Base-by-base conservation (phyloP, 1,140 invertebrate genomes). In the Potamilus streckersoni region DNA sequence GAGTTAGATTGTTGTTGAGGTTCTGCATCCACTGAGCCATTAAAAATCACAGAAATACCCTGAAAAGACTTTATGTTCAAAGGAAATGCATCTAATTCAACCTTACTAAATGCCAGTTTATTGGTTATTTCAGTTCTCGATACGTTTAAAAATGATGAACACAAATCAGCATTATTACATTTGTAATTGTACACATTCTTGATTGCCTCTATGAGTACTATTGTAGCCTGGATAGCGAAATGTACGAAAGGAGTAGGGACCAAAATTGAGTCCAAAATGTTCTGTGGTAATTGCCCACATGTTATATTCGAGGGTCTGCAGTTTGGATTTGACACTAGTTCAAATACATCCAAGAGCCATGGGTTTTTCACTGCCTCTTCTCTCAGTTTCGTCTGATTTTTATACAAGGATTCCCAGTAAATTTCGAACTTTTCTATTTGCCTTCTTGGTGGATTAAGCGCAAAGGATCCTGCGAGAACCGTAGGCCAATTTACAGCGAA, bases 171-270 rank as follows among this genome's bases (percentile, higher is more conserved):
- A 11, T 49, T 49, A 49, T 49, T 49, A 61, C 75, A 77, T 12
- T 23, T 57, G 14, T 31, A n/a, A 2, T 19, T n/a, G 15, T 60
- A 27, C 6, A 72, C 64, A 15, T 49, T 61, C 58, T 69, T 61
- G 19, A 67, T 60, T 27, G 65, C 38, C 20, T 68, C 55, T 17
- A 66, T 63, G 0, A 67, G 61, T 6, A 73, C 57, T 27, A 77
- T 20, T 13, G 75, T 66, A 11, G 75, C 64, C 38, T 77, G 75
- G 2, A 77, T 77, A 6, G 75, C 75, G 27, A 72, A 77, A 49
- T 77, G 75, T 23, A 60, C 73, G 65, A 68, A 77, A 11, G 69
- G 20, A 15, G 75, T 72, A 2, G 19, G 20, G 23, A 60, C 59
- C 6, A 64, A 16, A 62, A 27, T n/a, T 20, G 19, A 13, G 14